Evolutionary conservation across 2,797 vertebrate genomes (phyloP).

Genomic region (Microctenopoma lineatum): DNA sequence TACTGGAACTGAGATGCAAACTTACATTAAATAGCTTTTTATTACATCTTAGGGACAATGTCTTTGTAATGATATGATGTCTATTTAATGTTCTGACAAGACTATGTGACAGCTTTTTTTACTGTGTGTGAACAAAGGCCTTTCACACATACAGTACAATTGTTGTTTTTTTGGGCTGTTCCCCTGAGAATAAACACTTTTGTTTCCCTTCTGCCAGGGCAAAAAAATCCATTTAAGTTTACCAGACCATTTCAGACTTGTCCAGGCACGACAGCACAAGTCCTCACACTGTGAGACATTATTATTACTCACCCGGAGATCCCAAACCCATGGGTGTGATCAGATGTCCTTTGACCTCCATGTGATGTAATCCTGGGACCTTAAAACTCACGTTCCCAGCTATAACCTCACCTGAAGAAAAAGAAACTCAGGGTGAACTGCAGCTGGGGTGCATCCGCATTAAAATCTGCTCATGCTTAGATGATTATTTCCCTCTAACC

Average conservation of each 20-base stretch:
- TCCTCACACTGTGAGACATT: conserved; percentile 13
- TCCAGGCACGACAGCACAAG: conserved; percentile 25
- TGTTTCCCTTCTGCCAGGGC: conserved; percentile 47
- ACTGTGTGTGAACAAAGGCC: conserved; percentile 54
- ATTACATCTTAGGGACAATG: not conserved
- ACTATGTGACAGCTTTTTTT: conserved; percentile 59
- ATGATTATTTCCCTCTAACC: conserved; percentile 32
- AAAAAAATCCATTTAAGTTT: conserved; percentile 31
- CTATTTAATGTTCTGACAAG: conserved; percentile 38
- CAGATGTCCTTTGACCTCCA: conserved; percentile 91
- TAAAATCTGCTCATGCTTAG: too few species aligned
- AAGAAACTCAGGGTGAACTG: conserved; percentile 19
- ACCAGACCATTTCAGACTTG: conserved; percentile 38
- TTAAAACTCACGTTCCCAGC: conserved; percentile 62
- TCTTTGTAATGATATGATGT: conserved; percentile 1
- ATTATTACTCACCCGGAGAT: conserved; percentile 82
- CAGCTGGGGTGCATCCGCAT: not conserved
- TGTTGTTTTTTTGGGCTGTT: conserved; percentile 56
- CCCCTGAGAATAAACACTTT: conserved; percentile 48
- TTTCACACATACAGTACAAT: conserved; percentile 53
- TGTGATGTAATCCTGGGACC: conserved; percentile 72
- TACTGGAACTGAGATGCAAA: not conserved
- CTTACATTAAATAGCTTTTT: not conserved
- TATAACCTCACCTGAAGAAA: conserved; percentile 68
- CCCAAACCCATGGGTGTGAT: conserved; percentile 88